These are phyloP conservation scores for Dryococelus australis DNA, from an alignment of 2,888 invertebrate genomes.

Conservation along the genomic window DNA sequence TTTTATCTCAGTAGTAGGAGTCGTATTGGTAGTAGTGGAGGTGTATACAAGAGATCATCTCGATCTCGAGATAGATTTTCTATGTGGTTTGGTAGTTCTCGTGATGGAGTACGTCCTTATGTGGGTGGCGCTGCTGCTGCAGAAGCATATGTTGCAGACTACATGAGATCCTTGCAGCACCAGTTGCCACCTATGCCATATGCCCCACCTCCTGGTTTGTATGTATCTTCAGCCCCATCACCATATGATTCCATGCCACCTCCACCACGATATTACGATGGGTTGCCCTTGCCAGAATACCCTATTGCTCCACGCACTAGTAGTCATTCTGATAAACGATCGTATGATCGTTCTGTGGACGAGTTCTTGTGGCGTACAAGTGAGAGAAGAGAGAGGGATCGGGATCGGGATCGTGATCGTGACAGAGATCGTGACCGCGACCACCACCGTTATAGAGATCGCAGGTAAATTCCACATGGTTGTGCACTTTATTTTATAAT, in stretches of 20 bases:
- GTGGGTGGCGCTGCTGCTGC: conserved; percentile 71
- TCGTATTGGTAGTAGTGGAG: conserved; percentile 63
- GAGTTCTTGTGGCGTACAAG: conserved; percentile 86
- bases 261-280: conserved; percentile 85
- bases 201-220: conserved; percentile 71
- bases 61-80: conserved; percentile 66
- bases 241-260: conserved; percentile 71
- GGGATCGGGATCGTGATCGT: conserved; percentile 56
- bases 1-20: conserved; percentile 71
- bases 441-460: conserved; percentile 49
- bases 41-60: conserved; percentile 66
- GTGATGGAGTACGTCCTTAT: conserved; percentile 60
- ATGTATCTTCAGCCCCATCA: conserved; percentile 59
- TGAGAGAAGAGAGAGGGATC: conserved; percentile 64
- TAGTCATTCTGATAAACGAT: conserved; percentile 74
- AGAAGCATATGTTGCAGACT: conserved; percentile 89
- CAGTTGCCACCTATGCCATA: conserved; percentile 86
- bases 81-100: conserved; percentile 65
- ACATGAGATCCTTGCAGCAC: conserved; percentile 88
- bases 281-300: conserved; percentile 79
- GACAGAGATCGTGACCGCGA: conserved; percentile 57
- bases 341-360: conserved; percentile 88
- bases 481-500: neutral
- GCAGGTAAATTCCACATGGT: neutral
- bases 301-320: conserved; percentile 63